phyloP scores from a whole-genome alignment of 2,888 invertebrate genomes.

The Diaprepes abbreviatus region DNA sequence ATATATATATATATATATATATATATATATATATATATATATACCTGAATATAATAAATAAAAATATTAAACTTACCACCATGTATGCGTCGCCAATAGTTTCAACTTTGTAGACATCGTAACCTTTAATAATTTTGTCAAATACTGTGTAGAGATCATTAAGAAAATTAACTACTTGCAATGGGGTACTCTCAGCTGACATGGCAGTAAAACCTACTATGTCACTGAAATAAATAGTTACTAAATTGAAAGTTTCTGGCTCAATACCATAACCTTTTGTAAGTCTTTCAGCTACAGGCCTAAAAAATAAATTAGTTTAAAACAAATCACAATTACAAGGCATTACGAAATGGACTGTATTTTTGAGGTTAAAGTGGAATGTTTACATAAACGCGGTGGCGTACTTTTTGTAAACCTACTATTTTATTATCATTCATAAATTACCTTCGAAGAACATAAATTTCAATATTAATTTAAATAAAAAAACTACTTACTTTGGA shows the following conservation, averaged over 20 bases:
- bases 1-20: background rate
- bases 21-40: background rate
- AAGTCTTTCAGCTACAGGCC: constrained; percentile 88
- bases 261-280: constrained; percentile 91
- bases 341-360: too few relatives aligned
- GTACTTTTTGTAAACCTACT: too few relatives aligned
- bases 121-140: constrained; percentile 95
- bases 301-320: constrained; percentile 68
- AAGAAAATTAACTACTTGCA: constrained; percentile 92
- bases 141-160: constrained; percentile 98
- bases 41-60: background rate
- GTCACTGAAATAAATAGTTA: constrained; percentile 97
- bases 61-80: constrained; percentile 71
- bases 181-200: constrained; percentile 94
- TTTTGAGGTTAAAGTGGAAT: too few relatives aligned
- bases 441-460: too few relatives aligned
- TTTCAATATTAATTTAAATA: too few relatives aligned
- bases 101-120: constrained; percentile 98
- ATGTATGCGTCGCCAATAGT: constrained; percentile 90
- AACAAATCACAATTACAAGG: too few relatives aligned
- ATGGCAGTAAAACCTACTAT: constrained; percentile 97
- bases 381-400: too few relatives aligned
- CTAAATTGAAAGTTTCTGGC: constrained; percentile 93
- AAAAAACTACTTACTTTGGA: constrained; percentile 78
- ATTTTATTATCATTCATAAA: too few relatives aligned